These are phyloP conservation scores for Helobdella robusta DNA, from an alignment of 2,888 invertebrate species.

Conservation along the genomic window DNA sequence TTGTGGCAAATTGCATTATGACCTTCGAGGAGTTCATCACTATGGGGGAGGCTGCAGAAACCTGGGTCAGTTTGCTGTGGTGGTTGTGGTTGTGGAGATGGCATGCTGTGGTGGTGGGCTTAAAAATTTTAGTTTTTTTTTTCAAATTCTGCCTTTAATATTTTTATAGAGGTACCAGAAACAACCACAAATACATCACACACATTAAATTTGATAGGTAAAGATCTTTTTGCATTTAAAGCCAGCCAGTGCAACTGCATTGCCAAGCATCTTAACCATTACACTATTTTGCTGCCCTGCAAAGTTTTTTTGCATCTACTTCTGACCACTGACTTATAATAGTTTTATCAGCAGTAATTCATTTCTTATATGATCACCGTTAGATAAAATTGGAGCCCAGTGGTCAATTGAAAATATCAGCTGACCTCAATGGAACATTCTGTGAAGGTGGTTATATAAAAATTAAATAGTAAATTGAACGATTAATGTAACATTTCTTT, in stretches of 20 bases:
- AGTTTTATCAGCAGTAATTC: background rate
- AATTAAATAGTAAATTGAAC: background rate
- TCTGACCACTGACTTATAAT: too few species aligned
- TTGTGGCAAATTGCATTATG: conserved; percentile 93
- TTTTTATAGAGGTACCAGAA: too few species aligned
- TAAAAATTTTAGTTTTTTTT: too few species aligned
- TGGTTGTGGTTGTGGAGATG: background rate
- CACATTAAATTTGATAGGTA: too few species aligned
- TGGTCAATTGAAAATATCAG: conserved; percentile 82
- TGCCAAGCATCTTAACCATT: too few species aligned
- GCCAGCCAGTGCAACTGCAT: too few species aligned
- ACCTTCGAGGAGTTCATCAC: conserved; percentile 78
- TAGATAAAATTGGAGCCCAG: conserved; percentile 93
- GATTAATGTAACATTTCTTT: background rate
- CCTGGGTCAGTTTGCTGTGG: conserved; percentile 66
- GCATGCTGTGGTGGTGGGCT: background rate
- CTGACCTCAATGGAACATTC: conserved; percentile 63
- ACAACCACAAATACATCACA: too few species aligned
- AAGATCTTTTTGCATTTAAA: too few species aligned
- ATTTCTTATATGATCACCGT: background rate
- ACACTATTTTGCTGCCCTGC: too few species aligned
- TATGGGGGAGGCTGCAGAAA: conserved; percentile 57
- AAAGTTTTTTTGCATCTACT: too few species aligned
- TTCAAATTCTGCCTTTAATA: too few species aligned
- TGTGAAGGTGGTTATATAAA: conserved; percentile 46